Conservation (phyloP, 2,888 invertebrate species). For the Cryptosula pallasiana region DNA sequence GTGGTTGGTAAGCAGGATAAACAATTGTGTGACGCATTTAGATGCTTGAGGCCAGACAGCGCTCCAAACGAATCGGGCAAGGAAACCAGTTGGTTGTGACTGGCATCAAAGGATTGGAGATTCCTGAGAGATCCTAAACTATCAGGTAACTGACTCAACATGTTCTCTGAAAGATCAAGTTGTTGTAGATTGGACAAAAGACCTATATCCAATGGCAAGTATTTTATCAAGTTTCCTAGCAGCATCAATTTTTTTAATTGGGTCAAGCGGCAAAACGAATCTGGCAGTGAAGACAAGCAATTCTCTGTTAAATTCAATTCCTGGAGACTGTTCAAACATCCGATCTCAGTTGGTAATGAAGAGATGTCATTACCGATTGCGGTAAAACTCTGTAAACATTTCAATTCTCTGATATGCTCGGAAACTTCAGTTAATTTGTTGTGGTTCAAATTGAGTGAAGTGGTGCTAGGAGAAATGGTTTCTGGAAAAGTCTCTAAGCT, state of each 20-base stretch:
- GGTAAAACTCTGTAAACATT: background rate
- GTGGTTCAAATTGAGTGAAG: background rate
- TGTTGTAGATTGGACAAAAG: constrained; percentile 28
- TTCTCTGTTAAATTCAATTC: constrained; percentile 39
- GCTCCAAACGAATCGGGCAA: constrained; percentile 33
- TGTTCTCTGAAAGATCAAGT: constrained; percentile 34
- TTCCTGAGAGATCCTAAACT: constrained; percentile 34
- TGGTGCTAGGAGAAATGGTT: background rate
- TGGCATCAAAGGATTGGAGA: constrained; percentile 34
- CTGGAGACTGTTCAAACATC: constrained; percentile 28
- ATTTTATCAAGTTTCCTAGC: background rate
- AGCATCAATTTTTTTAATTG: constrained; percentile 27
- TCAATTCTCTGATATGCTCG: background rate
- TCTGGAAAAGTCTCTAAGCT: background rate
- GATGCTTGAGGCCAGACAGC: background rate
- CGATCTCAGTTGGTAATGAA: background rate
- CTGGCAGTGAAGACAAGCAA: constrained; percentile 37
- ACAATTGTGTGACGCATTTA: background rate
- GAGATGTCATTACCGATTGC: constrained; percentile 2
- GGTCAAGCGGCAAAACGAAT: constrained; percentile 35
- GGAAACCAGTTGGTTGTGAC: constrained; percentile 32
- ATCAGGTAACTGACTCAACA: constrained; percentile 31
- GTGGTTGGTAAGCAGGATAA: background rate
- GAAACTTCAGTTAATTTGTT: constrained; percentile 7
- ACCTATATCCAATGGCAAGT: background rate